Evolutionary conservation across 1,140 invertebrate species (phyloP).

Genomic region (Dolichoris vasculosae): DNA sequence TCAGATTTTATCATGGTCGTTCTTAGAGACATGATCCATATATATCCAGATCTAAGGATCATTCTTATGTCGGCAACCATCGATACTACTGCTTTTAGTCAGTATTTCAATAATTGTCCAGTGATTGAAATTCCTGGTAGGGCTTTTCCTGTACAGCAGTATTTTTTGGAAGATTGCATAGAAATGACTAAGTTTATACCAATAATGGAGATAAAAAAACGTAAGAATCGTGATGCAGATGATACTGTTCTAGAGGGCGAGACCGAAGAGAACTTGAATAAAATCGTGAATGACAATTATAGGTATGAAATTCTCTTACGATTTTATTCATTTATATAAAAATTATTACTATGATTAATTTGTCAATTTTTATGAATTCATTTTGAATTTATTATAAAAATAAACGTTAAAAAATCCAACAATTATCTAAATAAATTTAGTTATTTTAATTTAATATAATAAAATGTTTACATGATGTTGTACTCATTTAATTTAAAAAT

Average conservation of each 20-base stretch:
- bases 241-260: slow-evolving; percentile 79
- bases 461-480: too few relatives aligned
- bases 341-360: neutral
- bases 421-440: too few relatives aligned
- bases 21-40: slow-evolving; percentile 92
- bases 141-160: slow-evolving; percentile 88
- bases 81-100: slow-evolving; percentile 90
- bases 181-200: slow-evolving; percentile 88
- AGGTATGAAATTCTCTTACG: neutral
- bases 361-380: neutral
- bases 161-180: slow-evolving; percentile 93
- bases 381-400: too few relatives aligned
- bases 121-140: slow-evolving; percentile 87
- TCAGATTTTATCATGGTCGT: slow-evolving; percentile 97
- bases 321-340: neutral
- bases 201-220: slow-evolving; percentile 80
- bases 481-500: too few relatives aligned
- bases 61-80: slow-evolving; percentile 99
- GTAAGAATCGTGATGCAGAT: slow-evolving; percentile 80
- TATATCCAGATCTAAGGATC: slow-evolving; percentile 91
- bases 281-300: slow-evolving; percentile 71
- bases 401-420: too few relatives aligned
- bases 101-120: slow-evolving; percentile 94
- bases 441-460: too few relatives aligned
- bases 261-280: slow-evolving; percentile 87